phyloP scores from a whole-genome alignment of 2,888 invertebrate genomes.

The Carterocephalus palaemon region DNA sequence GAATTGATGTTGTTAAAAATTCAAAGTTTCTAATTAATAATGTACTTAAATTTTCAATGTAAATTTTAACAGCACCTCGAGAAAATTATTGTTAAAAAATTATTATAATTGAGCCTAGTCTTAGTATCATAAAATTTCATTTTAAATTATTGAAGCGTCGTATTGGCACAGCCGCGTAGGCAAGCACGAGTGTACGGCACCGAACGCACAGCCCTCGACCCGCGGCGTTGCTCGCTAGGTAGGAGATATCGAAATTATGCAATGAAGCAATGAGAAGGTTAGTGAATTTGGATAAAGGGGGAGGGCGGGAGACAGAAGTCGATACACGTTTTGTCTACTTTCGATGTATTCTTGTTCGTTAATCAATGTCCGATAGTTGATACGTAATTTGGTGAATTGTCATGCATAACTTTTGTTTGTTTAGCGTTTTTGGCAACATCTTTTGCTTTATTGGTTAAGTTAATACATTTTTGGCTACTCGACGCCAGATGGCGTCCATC shows the following conservation, averaged over 20 bases:
- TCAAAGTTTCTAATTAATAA: slow-evolving; percentile 75
- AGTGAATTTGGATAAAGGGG: slow-evolving; percentile 68
- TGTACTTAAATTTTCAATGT: slow-evolving; percentile 77
- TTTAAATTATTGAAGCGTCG: slow-evolving; percentile 52
- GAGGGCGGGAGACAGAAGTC: slow-evolving; percentile 42
- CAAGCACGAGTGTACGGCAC: slow-evolving; percentile 38
- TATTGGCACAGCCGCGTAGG: too few relatives aligned
- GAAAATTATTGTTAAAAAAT: slow-evolving; percentile 62
- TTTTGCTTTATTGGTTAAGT: slow-evolving; percentile 30
- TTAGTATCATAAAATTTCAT: slow-evolving; percentile 70
- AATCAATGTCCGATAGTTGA: slow-evolving; percentile 55
- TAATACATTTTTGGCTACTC: slow-evolving; percentile 39
- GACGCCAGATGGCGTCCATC: slow-evolving; percentile 44
- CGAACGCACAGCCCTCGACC: slow-evolving; percentile 58
- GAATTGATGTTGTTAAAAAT: slow-evolving; percentile 77
- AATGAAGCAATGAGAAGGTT: slow-evolving; percentile 72
- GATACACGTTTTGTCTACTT: slow-evolving; percentile 48
- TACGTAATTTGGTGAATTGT: slow-evolving; percentile 54
- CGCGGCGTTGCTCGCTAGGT: slow-evolving; percentile 50
- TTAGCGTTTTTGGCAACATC: slow-evolving; percentile 37
- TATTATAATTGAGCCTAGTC: slow-evolving; percentile 75
- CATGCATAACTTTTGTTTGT: slow-evolving; percentile 38
- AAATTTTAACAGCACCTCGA: slow-evolving; percentile 73
- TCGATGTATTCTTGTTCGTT: slow-evolving; percentile 62
- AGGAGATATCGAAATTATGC: slow-evolving; percentile 54